Evolutionary conservation across 2,797 vertebrate genomes (phyloP).

Genomic region (Rhabdophis nuchalis): DNA sequence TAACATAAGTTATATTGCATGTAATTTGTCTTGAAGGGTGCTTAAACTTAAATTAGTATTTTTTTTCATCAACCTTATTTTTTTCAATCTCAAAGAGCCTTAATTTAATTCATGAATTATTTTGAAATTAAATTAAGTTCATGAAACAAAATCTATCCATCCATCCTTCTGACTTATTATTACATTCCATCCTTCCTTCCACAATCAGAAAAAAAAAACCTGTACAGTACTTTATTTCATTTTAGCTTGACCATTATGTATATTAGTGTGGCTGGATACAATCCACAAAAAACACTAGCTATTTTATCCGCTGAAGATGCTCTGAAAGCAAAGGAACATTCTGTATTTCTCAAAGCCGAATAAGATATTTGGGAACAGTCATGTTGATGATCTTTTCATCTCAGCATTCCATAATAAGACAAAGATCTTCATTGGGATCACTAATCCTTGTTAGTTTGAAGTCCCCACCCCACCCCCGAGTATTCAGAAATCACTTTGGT

Average conservation of each 20-base stretch:
- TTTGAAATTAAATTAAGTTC: constrained; percentile 32
- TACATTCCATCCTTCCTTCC: not conserved
- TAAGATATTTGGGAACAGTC: not conserved
- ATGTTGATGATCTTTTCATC: not conserved
- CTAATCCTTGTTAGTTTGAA: not conserved
- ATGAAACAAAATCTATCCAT: not conserved
- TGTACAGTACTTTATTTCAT: not conserved
- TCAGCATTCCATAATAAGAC: not conserved
- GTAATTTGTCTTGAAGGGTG: not conserved
- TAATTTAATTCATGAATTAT: constrained; percentile 34
- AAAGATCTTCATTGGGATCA: not conserved
- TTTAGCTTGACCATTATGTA: not conserved
- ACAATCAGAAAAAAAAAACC: not conserved
- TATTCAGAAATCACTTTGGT: not conserved
- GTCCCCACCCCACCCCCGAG: not conserved
- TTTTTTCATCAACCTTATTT: constrained; percentile 12
- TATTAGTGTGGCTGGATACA: not conserved
- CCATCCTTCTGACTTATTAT: not conserved
- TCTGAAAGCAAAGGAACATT: not conserved
- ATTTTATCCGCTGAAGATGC: not conserved
- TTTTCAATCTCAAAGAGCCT: not conserved
- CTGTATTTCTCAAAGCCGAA: not conserved
- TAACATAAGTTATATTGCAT: not conserved
- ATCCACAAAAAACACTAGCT: not conserved
- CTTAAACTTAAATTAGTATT: not conserved